Base-by-base conservation (phyloP, 2,888 invertebrate genomes). In the Alloplasta piceator region DNA sequence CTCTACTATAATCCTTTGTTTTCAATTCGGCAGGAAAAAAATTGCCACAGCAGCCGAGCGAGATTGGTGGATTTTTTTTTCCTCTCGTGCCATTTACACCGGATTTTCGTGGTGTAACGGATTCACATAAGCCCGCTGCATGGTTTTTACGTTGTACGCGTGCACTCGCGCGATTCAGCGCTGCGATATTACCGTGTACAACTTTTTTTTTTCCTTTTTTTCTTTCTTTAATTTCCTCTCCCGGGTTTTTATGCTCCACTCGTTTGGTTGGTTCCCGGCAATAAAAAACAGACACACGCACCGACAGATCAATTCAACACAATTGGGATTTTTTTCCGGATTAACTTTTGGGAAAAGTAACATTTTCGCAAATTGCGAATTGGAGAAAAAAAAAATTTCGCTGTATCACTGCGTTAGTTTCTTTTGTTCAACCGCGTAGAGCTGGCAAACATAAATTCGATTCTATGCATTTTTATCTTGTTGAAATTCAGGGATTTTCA, bases 251-350 rank as follows among this genome's bases (percentile, higher is more conserved):
- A 48, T 50, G 16, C 55, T 26, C n/a, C 41, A 16, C 64, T 64
- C 66, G 50, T 39, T 38, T n/a, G n/a, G 6, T 43, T 10, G 14
- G 5, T 26, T 26, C 26, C 26, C 14, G 52, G 10, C 9, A 14
- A 38, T 72, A 10, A n/a, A 16, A 12, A 60, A 39, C 38, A n/a
- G n/a, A 10, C 60, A 6, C 46, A 52, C 56, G 36, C 39, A 26
- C 26, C 26, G 50, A 46, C 10, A 41, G 70, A 68, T 76, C 68
- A 68, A 68, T 76, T 63, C 63, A 63, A 70, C 26, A 26, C 46
- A 61, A 52, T 56, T 61, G 76, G 63, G 61, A 76, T 76, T 76
- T 76, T 43, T 39, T 38, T 38, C 36, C 36, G 68, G 76, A 76
- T 76, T 76, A 76, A 76, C 76, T 67, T 39, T 41, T 14, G 38